A percentile compares a stretch with the other conserved stretches of the same genome.
Evolutionary conservation across 2,888 invertebrate genomes (phyloP).

Genomic region (Hemaris fuciformis): DNA sequence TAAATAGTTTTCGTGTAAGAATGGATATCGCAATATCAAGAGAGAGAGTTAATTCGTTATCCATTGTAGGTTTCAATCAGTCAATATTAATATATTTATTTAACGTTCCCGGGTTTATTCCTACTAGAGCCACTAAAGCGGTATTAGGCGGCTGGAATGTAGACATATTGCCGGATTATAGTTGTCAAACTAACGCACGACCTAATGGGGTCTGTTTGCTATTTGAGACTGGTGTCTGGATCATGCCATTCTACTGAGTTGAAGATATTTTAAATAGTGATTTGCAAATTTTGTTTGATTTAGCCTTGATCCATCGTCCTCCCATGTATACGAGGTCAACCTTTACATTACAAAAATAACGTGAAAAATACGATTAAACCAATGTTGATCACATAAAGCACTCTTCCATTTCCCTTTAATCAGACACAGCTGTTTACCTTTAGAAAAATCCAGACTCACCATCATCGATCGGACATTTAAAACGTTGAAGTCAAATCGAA

Average conservation of each 20-base stretch:
- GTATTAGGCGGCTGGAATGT: neutral
- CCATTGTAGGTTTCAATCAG: too few species aligned
- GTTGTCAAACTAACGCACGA: neutral
- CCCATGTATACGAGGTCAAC: too few species aligned
- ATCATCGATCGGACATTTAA: neutral
- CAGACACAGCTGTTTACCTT: neutral
- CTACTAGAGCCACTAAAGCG: neutral
- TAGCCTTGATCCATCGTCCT: too few species aligned
- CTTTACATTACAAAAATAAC: too few species aligned
- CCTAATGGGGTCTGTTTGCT: neutral
- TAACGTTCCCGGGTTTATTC: neutral
- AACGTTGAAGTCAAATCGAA: neutral
- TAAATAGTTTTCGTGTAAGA: too few species aligned
- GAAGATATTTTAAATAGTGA: too few species aligned
- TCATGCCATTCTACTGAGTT: neutral
- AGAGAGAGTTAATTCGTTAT: too few species aligned
- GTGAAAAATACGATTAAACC: too few species aligned
- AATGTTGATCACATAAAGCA: neutral
- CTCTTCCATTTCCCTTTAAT: neutral
- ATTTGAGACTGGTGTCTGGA: neutral
- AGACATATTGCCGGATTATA: conserved; percentile 6
- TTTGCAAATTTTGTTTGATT: too few species aligned
- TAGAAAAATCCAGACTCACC: neutral
- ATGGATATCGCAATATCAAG: too few species aligned
- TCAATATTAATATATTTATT: too few species aligned